Conservation (phyloP, 2,888 invertebrate species). For the Nymphalis urticae region DNA sequence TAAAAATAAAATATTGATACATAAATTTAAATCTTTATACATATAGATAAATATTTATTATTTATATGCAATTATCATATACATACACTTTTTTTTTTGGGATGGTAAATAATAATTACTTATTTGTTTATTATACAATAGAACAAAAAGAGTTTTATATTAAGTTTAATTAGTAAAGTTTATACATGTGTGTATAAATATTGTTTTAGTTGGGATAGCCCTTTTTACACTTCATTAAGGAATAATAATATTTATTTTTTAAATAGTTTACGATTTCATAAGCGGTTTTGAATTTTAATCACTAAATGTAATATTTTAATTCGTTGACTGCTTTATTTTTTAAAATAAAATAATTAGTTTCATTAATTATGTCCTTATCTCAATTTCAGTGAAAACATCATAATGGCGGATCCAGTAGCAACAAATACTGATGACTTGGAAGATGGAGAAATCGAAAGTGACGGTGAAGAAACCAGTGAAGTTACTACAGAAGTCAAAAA, state of each 20-base stretch:
- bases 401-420: conserved; percentile 60
- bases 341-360: not conserved
- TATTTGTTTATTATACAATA: not conserved
- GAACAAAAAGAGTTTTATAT: too few relatives aligned
- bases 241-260: too few relatives aligned
- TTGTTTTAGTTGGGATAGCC: too few relatives aligned
- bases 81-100: not conserved
- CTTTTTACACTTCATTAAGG: too few relatives aligned
- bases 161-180: too few relatives aligned
- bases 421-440: conserved; percentile 85
- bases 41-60: too few relatives aligned
- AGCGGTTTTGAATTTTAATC: not conserved
- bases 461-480: conserved; percentile 70
- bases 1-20: too few relatives aligned
- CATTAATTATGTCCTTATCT: conserved; percentile 39
- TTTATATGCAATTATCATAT: too few relatives aligned
- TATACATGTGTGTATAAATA: too few relatives aligned
- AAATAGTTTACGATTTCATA: not conserved
- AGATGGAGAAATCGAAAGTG: conserved; percentile 92
- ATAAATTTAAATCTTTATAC: too few relatives aligned
- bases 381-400: conserved; percentile 67
- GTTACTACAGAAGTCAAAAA: conserved; percentile 52
- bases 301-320: not conserved
- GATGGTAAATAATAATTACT: not conserved
- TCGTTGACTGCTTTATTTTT: not conserved